Percentiles rank a stretch among this genome's conserved stretches.
Conservation (phyloP, 2,888 invertebrate genomes). For the Crematogaster levior region DNA sequence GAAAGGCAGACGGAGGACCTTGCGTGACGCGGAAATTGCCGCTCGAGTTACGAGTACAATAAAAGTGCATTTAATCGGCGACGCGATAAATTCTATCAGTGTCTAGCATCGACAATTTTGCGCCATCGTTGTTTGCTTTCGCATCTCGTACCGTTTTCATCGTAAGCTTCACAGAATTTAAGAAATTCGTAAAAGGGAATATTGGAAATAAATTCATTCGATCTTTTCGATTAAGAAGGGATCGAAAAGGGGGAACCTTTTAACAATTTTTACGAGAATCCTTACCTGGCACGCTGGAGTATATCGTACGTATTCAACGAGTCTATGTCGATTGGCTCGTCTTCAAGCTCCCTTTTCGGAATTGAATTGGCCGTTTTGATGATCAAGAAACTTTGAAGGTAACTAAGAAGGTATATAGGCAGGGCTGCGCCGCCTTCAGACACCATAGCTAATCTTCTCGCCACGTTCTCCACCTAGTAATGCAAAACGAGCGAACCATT, state of each 20-base stretch:
- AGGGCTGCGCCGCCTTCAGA: conserved; percentile 95
- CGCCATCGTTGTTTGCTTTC: neutral
- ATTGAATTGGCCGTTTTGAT: conserved; percentile 90
- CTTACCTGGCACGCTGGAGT: conserved; percentile 94
- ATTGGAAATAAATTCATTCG: neutral
- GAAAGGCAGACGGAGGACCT: conserved; percentile 2
- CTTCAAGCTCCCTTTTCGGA: conserved; percentile 90
- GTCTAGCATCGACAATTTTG: conserved; percentile 32
- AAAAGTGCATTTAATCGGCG: conserved; percentile 58
- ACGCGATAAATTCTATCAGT: conserved; percentile 28
- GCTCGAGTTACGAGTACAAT: conserved; percentile 50
- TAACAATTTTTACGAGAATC: conserved; percentile 25
- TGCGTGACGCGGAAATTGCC: conserved; percentile 57
- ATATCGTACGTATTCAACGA: conserved; percentile 95
- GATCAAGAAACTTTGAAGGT: conserved; percentile 94
- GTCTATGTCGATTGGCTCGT: conserved; percentile 91
- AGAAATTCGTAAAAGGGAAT: neutral
- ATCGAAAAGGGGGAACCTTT: neutral
- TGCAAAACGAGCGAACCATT: conserved; percentile 7
- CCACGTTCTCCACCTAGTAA: conserved; percentile 91
- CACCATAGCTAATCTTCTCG: conserved; percentile 94
- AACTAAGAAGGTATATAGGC: conserved; percentile 94
- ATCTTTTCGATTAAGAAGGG: neutral
- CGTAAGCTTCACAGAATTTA: neutral
- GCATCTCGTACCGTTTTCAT: neutral